Percentiles rank a stretch among this genome's conserved stretches.
These are phyloP conservation scores for Drosophila punjabiensis DNA, from an alignment of 1,140 invertebrate genomes.

Conservation along the genomic window DNA sequence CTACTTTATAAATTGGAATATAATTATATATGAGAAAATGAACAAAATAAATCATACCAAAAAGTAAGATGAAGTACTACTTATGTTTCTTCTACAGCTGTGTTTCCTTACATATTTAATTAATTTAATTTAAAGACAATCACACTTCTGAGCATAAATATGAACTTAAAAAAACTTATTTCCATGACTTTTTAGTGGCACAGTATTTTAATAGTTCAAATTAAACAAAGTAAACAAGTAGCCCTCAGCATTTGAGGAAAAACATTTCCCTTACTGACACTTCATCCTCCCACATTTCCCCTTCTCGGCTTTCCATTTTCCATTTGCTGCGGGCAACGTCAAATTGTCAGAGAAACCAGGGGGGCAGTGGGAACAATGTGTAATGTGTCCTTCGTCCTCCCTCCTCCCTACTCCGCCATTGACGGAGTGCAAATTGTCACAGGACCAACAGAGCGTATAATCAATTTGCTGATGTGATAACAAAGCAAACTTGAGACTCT, in stretches of 20 bases:
- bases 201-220: neutral
- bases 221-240: constrained; percentile 33
- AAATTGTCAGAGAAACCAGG: constrained; percentile 34
- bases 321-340: constrained; percentile 41
- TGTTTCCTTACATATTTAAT: neutral
- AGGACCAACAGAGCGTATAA: constrained; percentile 50
- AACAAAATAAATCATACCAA: neutral
- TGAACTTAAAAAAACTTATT: neutral
- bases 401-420: neutral
- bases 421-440: constrained; percentile 31
- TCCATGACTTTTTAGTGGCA: neutral
- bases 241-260: constrained; percentile 29
- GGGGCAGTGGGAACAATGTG: neutral
- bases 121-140: neutral
- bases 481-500: constrained; percentile 40
- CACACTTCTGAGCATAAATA: neutral
- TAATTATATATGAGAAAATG: neutral
- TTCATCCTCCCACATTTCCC: constrained; percentile 6
- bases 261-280: constrained; percentile 45
- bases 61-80: neutral
- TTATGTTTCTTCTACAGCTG: neutral
- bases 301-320: constrained; percentile 1
- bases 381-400: neutral
- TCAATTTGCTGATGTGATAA: constrained; percentile 55
- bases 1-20: neutral